Base-by-base conservation (phyloP, 2,888 invertebrate species). In the Catocala sponsa region DNA sequence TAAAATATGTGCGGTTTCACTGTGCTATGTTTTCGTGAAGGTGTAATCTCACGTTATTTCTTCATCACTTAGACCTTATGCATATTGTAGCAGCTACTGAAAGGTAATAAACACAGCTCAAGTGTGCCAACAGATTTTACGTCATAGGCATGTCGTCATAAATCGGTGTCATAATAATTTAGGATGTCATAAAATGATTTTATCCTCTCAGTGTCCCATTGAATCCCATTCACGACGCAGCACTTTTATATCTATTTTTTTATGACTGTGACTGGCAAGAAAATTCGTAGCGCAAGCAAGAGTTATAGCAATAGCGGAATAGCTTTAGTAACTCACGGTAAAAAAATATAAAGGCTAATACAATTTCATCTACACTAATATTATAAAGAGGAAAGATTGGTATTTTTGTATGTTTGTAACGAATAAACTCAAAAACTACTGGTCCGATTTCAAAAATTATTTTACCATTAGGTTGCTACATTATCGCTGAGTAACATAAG, bases 221-320 rank as follows among this genome's bases (percentile, higher is more conserved):
- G 79, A 78, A 75, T 65, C 65, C 59, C 56, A 63, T 78, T 75
- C 71, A 62, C 74, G 65, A 80, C 73, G 68, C 68, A 79, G 76
- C 76, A 74, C 80, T 85, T 84, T 83, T 86, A 85, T 86, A 74
- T 81, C 72, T 81, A 78, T 82, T 78, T 79, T 85, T 61, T 85
- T 84, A 84, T 81, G 78, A 75, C 76, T 82, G 74, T 72, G 77
- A 74, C 79, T 68, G 74, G 59, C 73, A 60, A 64, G 9, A 69
- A 73, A 52, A 38, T 47, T 64, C 62, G 69, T 41, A 25, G 38
- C 6, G 11, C 32, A 35, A 50, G 7, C 44, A 46, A 11, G 35
- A 35, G 44, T 4, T 11, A 35, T 42, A 25, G 15, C 12, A 44
- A 7, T 42, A 42, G 13, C 33, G 15, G 42, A 42, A 13, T 53